Evolutionary conservation across 2,888 invertebrate species (phyloP).

Genomic region (Geophilus truncorum): DNA sequence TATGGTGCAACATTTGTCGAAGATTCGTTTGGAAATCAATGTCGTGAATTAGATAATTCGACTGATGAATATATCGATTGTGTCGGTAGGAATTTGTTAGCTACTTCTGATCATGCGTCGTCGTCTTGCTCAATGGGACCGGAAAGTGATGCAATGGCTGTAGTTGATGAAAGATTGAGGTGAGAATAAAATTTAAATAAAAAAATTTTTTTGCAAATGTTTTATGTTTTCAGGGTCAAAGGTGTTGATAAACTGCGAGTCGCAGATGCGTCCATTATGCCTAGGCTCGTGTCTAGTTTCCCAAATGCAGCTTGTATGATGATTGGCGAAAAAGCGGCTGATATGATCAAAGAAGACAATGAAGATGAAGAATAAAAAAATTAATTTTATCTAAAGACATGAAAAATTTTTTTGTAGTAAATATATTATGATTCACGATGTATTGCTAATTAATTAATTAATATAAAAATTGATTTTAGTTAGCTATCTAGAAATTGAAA

Average conservation of each 20-base stretch:
- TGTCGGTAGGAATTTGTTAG: background rate
- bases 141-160: slow-evolving; percentile 31
- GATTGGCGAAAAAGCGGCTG: background rate
- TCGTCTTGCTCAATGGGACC: slow-evolving; percentile 35
- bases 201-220: background rate
- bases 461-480: no score
- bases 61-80: background rate
- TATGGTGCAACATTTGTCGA: background rate
- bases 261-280: background rate
- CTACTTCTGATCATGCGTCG: background rate
- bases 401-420: no score
- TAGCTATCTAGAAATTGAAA: no score
- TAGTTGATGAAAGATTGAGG: slow-evolving; percentile 33
- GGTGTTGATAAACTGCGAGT: background rate
- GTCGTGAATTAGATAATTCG: no score
- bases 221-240: background rate
- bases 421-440: no score
- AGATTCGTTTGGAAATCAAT: no score
- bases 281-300: background rate
- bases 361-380: no score
- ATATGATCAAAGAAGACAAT: background rate
- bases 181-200: background rate
- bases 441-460: no score
- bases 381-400: no score
- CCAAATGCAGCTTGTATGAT: background rate